phyloP scores from a whole-genome alignment of 2,797 vertebrate genomes.

The Lepidocolaptes lacrymiger region DNA sequence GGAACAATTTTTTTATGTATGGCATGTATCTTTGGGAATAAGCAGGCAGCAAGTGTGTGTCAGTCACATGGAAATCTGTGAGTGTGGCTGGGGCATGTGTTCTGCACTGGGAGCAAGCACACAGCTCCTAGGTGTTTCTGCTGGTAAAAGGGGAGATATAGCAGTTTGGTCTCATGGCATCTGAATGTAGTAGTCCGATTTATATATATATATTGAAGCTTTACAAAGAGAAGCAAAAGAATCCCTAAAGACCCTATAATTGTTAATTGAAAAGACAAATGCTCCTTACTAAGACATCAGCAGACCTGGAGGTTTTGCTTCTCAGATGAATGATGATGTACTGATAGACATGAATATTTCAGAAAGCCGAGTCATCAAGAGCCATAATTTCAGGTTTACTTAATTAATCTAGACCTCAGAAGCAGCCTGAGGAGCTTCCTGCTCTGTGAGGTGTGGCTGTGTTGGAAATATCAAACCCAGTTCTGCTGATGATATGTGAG shows the following conservation, averaged over 20 bases:
- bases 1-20: neutral
- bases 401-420: neutral
- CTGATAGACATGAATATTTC: neutral
- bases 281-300: neutral
- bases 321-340: neutral
- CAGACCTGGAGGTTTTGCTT: neutral
- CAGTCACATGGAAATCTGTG: neutral
- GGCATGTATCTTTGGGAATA: neutral
- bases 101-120: neutral
- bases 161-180: neutral
- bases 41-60: neutral
- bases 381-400: neutral
- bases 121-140: neutral
- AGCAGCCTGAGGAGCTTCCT: neutral
- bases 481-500: neutral
- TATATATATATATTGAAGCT: neutral
- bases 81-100: too few species aligned
- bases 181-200: neutral
- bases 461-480: neutral
- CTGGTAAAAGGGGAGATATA: neutral
- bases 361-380: neutral
- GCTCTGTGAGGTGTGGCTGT: neutral
- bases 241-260: neutral
- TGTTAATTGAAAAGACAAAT: neutral
- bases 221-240: neutral